Evolutionary conservation across 2,888 invertebrate species (phyloP), one percentile per base, ranked within the genome.

Genomic region (Drosophila pseudotalamancana): DNA sequence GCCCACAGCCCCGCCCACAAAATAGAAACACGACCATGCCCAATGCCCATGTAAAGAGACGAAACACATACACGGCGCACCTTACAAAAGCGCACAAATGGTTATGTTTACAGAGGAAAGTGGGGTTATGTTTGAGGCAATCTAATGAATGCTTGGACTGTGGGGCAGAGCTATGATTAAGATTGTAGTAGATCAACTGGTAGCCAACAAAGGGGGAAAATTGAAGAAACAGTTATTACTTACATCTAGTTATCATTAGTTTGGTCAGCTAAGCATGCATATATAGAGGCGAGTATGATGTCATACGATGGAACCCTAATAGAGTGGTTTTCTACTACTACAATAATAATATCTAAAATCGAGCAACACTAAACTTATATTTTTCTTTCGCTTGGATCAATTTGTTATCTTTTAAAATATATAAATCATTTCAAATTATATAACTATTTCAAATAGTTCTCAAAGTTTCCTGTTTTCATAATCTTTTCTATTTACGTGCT

Each of bases 81-180:
- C 74, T 62, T 25, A 59, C 71, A 73, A 73, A 62, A 49, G 56
- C 29, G 18, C 35, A 72, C 54, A 66, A 66, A 61, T 51, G 31
- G n/a, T 23, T 45, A 45, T 43, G 37, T 27, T 59, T 35, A 37
- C 25, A 4, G 12, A 12, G 6, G 21, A 42, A 23, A 9, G 14
- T 1, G 29, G 14, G n/a, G 18, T n/a, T n/a, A n/a, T n/a, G n/a
- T n/a, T n/a, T 16, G 45, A 18, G 31, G 6, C 18, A 21, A 3
- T 6, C 14, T 50, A 51, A 62, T 62, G 51, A 63, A 62, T 62
- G 25, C 51, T 31, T 51, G 19, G 27, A 18, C 34, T 18, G 39
- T 14, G 18, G 42, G 14, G 37, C 31, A 19, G 21, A 23, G 35
- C 49, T 25, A 21, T 62, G 42, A 62, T 50, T 62, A 62, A 29